Evolutionary conservation across 2,888 invertebrate species (phyloP), one percentile per base, ranked within the genome.

Genomic region (Chromoteleia sp.): DNA sequence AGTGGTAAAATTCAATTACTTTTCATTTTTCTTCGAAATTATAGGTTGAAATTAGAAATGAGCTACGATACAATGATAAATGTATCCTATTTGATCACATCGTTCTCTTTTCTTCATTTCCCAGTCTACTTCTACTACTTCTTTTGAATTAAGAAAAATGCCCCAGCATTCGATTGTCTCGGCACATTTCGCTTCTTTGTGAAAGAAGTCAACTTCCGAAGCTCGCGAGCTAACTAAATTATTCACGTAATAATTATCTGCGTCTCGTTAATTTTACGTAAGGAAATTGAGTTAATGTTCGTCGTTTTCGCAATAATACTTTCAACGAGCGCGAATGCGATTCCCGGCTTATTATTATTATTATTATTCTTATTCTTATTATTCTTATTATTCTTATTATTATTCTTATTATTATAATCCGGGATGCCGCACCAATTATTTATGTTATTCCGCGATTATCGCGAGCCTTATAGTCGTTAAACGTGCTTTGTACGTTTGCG

Each of bases 371-470:
- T n/a, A n/a, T n/a, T n/a, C n/a, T n/a, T n/a, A n/a, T n/a, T n/a
- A n/a, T n/a, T n/a, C n/a, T n/a, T n/a, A n/a, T n/a, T n/a, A n/a
- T n/a, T n/a, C n/a, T n/a, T n/a, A n/a, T n/a, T n/a, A n/a, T n/a
- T n/a, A n/a, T n/a, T n/a, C n/a, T n/a, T n/a, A n/a, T n/a, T n/a
- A 68, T 68, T 76, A 75, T 59, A 67, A 59, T 59, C 50, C 50
- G 58, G 17, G 41, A 68, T 33, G 6, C 59, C 33, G 17, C 52
- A 21, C 21, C 17, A 50, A 68, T 59, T 76, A 76, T 76, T 76
- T 76, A 76, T 68, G 76, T 76, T 76, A 58, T 39, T 75, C 50
- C 65, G 41, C 52, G 43, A 61, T 68, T 76, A 76, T 76, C 54
- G 50, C 61, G n/a, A 30, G 5, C 33, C 30, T 61, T 76, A 76